Conservation (phyloP, 2,888 invertebrate species). For the Sipha maydis region DNA sequence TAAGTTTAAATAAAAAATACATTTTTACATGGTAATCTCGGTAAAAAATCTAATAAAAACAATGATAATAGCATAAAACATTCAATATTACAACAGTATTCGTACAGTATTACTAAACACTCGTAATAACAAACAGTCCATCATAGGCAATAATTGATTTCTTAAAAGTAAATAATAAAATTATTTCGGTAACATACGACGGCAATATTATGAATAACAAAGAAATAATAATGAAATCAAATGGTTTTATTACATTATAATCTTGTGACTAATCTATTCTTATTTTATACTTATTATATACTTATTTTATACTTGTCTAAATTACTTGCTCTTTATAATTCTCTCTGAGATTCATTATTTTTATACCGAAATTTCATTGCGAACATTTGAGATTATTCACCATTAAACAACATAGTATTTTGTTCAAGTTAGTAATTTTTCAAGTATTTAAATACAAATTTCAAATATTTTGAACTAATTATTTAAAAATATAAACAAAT, state of each 20-base stretch:
- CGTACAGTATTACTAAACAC: too few relatives aligned
- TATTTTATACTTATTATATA: too few relatives aligned
- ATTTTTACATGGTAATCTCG: too few relatives aligned
- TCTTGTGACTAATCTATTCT: background rate
- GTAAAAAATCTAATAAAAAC: too few relatives aligned
- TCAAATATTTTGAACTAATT: background rate
- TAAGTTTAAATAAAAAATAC: too few relatives aligned
- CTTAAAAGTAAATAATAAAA: background rate
- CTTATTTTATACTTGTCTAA: background rate
- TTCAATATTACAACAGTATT: too few relatives aligned
- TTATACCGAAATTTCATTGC: background rate
- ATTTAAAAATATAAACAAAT: background rate
- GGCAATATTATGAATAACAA: background rate
- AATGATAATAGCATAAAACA: too few relatives aligned
- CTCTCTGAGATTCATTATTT: background rate
- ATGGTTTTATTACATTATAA: background rate
- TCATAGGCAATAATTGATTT: background rate
- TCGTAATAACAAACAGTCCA: background rate
- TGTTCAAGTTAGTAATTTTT: background rate
- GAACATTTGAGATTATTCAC: background rate
- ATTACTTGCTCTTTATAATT: background rate
- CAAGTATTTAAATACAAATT: background rate
- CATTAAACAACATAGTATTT: background rate
- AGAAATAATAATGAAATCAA: slow-evolving; percentile 11
- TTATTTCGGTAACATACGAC: background rate